Evolutionary conservation across 2,888 invertebrate species (phyloP).

Genomic region (Andrena flavipes): DNA sequence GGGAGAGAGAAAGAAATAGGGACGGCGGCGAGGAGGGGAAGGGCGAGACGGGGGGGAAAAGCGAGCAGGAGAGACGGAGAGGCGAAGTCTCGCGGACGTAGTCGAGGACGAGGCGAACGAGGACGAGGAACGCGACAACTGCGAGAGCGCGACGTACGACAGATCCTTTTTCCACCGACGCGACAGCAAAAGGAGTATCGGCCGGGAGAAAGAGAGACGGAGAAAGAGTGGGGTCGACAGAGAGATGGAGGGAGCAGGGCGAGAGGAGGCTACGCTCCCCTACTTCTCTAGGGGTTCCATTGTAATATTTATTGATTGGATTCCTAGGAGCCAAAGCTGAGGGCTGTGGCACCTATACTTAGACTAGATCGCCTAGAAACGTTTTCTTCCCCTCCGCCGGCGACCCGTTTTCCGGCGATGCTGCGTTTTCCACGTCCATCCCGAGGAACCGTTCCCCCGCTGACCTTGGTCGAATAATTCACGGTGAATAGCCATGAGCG

Average conservation of each 20-base stretch:
- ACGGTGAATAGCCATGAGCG: slow-evolving; percentile 38
- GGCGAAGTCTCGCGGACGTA: slow-evolving; percentile 70
- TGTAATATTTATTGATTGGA: slow-evolving; percentile 85
- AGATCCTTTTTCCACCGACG: slow-evolving; percentile 73
- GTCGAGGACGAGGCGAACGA: slow-evolving; percentile 68
- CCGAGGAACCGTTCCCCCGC: slow-evolving; percentile 40
- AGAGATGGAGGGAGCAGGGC: slow-evolving; percentile 56
- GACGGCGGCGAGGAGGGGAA: slow-evolving; percentile 58
- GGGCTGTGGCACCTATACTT: slow-evolving; percentile 74
- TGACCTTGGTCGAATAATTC: slow-evolving; percentile 63
- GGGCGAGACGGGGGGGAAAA: slow-evolving; percentile 41
- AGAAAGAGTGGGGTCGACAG: slow-evolving; percentile 43
- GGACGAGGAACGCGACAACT: slow-evolving; percentile 71
- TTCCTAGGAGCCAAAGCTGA: slow-evolving; percentile 80
- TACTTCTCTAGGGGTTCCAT: slow-evolving; percentile 83
- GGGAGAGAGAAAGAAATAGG: slow-evolving; percentile 59
- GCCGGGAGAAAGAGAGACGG: slow-evolving; percentile 43
- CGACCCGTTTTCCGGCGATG: neutral
- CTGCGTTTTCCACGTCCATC: slow-evolving; percentile 3
- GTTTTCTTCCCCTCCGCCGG: slow-evolving; percentile 19
- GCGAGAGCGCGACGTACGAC: slow-evolving; percentile 71
- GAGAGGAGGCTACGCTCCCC: slow-evolving; percentile 76
- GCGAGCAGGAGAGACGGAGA: slow-evolving; percentile 44
- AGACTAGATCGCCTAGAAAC: slow-evolving; percentile 70
- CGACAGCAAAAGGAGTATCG: slow-evolving; percentile 65